Base-by-base conservation (phyloP, 1,140 invertebrate species). In the Polyergus mexicanus region DNA sequence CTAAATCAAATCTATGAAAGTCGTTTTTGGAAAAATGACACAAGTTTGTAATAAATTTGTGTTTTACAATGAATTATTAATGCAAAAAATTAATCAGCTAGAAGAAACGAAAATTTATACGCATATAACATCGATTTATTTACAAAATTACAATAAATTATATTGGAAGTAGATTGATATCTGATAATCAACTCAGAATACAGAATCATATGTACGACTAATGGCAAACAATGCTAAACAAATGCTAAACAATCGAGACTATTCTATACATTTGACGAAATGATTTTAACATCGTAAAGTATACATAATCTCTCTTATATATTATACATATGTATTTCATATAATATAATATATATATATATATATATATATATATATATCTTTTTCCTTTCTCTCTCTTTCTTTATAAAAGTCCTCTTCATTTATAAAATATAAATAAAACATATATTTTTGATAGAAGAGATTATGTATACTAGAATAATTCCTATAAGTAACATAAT, bases 71-170 rank as follows among this genome's bases (percentile, higher is more conserved):
- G 5, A 3, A 8, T 54, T 13, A 80, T 65, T 11, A 22, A n/a
- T 25, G 8, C n/a, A 13, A 51, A 6, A 13, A 1, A 28, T 63
- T 41, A 8, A 71, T 58, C 16, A 32, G 10, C 2, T 28, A 6
- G 6, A 19, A 28, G n/a, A 25, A 51, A 63, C 19, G 16, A 51
- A 0, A 13, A 76, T 6, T 28, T 38, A 58, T 51, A 51, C 13
- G 32, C 16, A 51, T n/a, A 22, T 60, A 41, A 32, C 63, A 66
- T 71, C 13, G 6, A 74, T 75, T 77, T 89, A 88, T 89, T 85
- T 89, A 87, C 86, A 87, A 80, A 88, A 88, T 85, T 86, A 66
- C 68, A 84, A 84, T 88, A 85, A 85, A 87, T 85, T 78, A 87
- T 72, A 13, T 41, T 22, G 44, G 8, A 74, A 62, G 35, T 72